Conservation (phyloP, 2,797 vertebrate species). For the Onychomys arenicola region DNA sequence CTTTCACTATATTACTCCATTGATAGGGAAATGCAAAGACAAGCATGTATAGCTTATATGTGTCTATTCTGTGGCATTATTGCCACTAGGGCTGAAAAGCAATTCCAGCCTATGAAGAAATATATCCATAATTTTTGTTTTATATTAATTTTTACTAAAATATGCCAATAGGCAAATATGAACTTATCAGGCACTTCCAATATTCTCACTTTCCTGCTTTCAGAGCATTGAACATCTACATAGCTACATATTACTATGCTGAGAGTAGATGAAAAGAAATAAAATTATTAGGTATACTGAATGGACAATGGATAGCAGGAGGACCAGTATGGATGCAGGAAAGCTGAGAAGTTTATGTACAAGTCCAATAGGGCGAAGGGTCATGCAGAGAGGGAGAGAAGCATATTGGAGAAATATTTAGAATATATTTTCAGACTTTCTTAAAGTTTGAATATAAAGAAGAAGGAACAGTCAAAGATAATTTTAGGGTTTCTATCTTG, state of each 20-base stretch:
- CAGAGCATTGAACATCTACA: background rate
- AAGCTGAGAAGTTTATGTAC: background rate
- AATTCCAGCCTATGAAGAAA: background rate
- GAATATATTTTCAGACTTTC: conserved; percentile 34
- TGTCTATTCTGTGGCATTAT: background rate
- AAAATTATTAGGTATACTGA: background rate
- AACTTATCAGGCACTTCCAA: background rate
- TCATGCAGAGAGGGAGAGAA: background rate
- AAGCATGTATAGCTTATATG: background rate
- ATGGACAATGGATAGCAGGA: background rate
- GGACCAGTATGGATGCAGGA: background rate
- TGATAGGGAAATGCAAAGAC: background rate
- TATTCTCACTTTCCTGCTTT: background rate
- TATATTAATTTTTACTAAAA: background rate
- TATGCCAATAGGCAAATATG: background rate
- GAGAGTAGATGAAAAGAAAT: background rate
- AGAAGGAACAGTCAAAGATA: conserved; percentile 10
- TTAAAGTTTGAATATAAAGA: conserved; percentile 42
- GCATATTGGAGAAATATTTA: background rate
- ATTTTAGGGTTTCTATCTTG: conserved; percentile 61
- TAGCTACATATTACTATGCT: background rate
- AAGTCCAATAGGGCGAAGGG: background rate
- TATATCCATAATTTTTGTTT: background rate
- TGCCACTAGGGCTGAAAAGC: background rate
- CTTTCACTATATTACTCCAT: background rate